Evolutionary conservation across 2,888 invertebrate genomes (phyloP).

Genomic region (Andrena bicolor): DNA sequence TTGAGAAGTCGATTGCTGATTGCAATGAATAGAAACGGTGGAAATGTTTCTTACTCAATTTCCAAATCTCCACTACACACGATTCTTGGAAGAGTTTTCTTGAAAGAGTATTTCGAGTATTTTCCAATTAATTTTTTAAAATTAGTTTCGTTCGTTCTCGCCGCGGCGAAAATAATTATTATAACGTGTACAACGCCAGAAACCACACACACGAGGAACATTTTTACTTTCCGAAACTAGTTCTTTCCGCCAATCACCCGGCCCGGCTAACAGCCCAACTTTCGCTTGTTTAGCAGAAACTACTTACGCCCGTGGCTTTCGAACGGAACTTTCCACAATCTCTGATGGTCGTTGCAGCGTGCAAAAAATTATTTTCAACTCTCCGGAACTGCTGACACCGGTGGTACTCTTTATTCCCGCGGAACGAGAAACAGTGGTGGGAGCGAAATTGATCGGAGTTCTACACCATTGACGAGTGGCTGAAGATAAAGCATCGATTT

Average conservation of each 20-base stretch:
- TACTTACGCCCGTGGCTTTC: conserved; percentile 33
- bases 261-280: conserved; percentile 37
- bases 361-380: conserved; percentile 25
- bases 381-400: neutral
- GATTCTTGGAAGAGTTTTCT: too few species aligned
- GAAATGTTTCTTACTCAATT: too few species aligned
- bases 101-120: too few species aligned
- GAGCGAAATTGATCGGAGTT: neutral
- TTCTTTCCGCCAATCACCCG: conserved; percentile 46
- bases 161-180: conserved; percentile 30
- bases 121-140: too few species aligned
- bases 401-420: neutral
- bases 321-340: conserved; percentile 22
- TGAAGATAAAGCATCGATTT: conserved; percentile 2
- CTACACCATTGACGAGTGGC: neutral
- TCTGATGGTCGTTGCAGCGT: neutral
- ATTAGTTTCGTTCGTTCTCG: conserved; percentile 19
- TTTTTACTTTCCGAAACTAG: conserved; percentile 30
- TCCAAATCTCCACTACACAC: too few species aligned
- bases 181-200: conserved; percentile 7
- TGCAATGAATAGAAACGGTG: too few species aligned
- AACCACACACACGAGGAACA: neutral
- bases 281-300: conserved; percentile 41
- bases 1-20: too few species aligned
- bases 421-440: neutral